Percentiles rank a stretch among this genome's conserved stretches.
Conservation (phyloP, 2,888 invertebrate genomes). For the Sussaba pulchella region DNA sequence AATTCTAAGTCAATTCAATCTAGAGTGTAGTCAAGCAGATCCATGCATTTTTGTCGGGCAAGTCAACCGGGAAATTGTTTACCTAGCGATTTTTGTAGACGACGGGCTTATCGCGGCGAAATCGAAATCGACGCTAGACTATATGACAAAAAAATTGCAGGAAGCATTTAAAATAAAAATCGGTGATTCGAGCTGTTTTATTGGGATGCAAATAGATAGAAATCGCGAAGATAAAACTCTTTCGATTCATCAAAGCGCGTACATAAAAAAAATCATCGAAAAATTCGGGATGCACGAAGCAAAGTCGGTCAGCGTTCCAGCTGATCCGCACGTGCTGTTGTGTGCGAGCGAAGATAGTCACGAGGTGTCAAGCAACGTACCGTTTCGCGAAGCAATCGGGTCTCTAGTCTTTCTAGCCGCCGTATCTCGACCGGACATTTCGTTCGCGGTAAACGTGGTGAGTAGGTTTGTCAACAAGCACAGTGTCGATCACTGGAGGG, state of each 20-base stretch:
- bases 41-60: conserved; percentile 26
- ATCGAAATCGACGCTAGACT: conserved; percentile 14
- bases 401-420: too few relatives aligned
- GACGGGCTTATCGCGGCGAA: conserved; percentile 29
- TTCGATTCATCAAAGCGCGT: neutral
- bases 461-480: conserved; percentile 19
- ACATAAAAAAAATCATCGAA: neutral
- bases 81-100: conserved; percentile 30
- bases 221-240: neutral
- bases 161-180: conserved; percentile 16
- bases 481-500: conserved; percentile 64
- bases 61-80: neutral
- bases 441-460: neutral
- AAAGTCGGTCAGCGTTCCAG: conserved; percentile 30
- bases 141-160: conserved; percentile 11
- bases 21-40: conserved; percentile 14
- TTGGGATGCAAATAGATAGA: neutral
- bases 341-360: neutral
- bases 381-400: too few relatives aligned
- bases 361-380: neutral
- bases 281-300: conserved; percentile 23
- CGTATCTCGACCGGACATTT: too few relatives aligned
- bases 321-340: conserved; percentile 26
- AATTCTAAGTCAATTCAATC: conserved; percentile 17
- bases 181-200: neutral